phyloP scores from a whole-genome alignment of 2,888 invertebrate species.

The Habroteleia sp. region DNA sequence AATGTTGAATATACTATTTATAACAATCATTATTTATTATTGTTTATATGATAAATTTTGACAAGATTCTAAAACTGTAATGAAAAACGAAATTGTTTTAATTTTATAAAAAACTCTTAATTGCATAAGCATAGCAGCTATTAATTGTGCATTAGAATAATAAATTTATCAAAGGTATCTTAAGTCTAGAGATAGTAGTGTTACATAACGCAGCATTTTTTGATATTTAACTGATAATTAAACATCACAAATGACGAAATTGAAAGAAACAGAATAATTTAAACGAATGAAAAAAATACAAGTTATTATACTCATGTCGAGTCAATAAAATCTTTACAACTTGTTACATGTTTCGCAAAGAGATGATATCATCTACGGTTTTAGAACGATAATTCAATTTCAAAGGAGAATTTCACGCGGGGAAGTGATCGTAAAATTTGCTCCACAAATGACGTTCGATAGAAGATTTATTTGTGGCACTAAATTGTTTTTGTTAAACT shows the following conservation, averaged over 20 bases:
- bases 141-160: too few species aligned
- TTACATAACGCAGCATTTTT: slow-evolving; percentile 19
- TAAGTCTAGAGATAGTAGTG: slow-evolving; percentile 3
- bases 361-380: slow-evolving; percentile 42
- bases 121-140: too few species aligned
- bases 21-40: too few species aligned
- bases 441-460: slow-evolving; percentile 12
- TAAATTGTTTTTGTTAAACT: neutral
- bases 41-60: too few species aligned
- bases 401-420: slow-evolving; percentile 34
- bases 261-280: slow-evolving; percentile 6
- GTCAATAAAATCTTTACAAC: slow-evolving; percentile 40
- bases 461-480: slow-evolving; percentile 17
- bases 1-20: too few species aligned
- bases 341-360: slow-evolving; percentile 28
- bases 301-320: slow-evolving; percentile 15
- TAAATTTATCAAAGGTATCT: too few species aligned
- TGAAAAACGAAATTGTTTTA: too few species aligned
- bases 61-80: too few species aligned
- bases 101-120: too few species aligned
- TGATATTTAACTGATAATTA: slow-evolving; percentile 30
- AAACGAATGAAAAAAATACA: slow-evolving; percentile 11
- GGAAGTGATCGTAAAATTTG: slow-evolving; percentile 18
- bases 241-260: too few species aligned
- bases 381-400: slow-evolving; percentile 53